A percentile compares a stretch with the other conserved stretches of the same genome.
These are phyloP conservation scores for Xestia sexstrigata DNA, from an alignment of 2,888 invertebrate genomes.

Conservation along the genomic window DNA sequence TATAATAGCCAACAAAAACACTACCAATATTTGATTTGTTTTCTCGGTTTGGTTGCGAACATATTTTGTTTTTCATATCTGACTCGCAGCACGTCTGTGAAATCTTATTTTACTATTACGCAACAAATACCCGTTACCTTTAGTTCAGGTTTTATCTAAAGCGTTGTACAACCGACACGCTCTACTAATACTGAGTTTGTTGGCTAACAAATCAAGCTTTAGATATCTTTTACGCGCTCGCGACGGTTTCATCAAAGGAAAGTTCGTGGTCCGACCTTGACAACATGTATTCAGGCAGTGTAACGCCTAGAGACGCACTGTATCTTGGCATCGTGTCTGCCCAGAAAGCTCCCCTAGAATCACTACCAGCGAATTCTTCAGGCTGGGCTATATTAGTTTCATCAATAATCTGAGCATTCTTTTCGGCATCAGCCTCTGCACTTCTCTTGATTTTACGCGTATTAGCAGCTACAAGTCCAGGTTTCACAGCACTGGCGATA, in stretches of 20 bases:
- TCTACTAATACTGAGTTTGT: slow-evolving; percentile 83
- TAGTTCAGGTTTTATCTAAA: slow-evolving; percentile 81
- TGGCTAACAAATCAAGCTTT: slow-evolving; percentile 80
- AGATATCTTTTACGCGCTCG: slow-evolving; percentile 82
- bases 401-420: slow-evolving; percentile 79
- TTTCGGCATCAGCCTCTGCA: slow-evolving; percentile 79
- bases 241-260: slow-evolving; percentile 91
- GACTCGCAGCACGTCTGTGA: slow-evolving; percentile 77
- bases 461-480: slow-evolving; percentile 57
- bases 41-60: slow-evolving; percentile 65
- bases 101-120: slow-evolving; percentile 83
- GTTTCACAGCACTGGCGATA: slow-evolving; percentile 69
- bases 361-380: slow-evolving; percentile 89
- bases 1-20: slow-evolving; percentile 67
- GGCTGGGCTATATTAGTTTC: slow-evolving; percentile 85
- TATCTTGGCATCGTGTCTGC: slow-evolving; percentile 92
- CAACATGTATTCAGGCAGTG: slow-evolving; percentile 93
- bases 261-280: slow-evolving; percentile 92
- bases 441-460: slow-evolving; percentile 81
- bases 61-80: slow-evolving; percentile 71
- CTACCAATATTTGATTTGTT: slow-evolving; percentile 66
- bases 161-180: slow-evolving; percentile 86
- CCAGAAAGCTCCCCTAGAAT: slow-evolving; percentile 91
- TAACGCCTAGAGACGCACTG: slow-evolving; percentile 91
- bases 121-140: slow-evolving; percentile 83